A percentile compares a stretch with the other conserved stretches of the same genome.
These are phyloP conservation scores for Synanceia verrucosa DNA, from an alignment of 2,797 vertebrate genomes.

Conservation along the genomic window DNA sequence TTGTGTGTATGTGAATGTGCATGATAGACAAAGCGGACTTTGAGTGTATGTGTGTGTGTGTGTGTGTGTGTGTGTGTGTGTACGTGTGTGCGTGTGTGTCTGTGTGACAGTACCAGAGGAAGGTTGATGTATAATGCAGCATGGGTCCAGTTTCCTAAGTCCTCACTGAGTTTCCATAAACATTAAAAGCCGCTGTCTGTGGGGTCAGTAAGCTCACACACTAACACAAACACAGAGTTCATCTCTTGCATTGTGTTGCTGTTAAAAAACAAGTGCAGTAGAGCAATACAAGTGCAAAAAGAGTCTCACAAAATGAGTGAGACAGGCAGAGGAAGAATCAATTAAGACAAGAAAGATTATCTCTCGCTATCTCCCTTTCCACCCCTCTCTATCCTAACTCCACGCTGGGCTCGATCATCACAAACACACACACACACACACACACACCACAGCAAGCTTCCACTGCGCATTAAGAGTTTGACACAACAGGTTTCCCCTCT, in stretches of 20 bases:
- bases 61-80: background rate
- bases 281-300: background rate
- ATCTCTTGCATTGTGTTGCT: constrained; percentile 6
- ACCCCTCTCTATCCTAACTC: background rate
- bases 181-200: constrained; percentile 52
- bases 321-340: background rate
- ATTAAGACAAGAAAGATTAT: background rate
- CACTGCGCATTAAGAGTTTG: background rate
- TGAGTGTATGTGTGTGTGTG: background rate
- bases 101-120: constrained; percentile 42
- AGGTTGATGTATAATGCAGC: constrained; percentile 71
- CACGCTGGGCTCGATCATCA: background rate
- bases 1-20: background rate
- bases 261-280: constrained; percentile 23
- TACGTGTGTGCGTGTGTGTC: background rate
- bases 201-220: constrained; percentile 20
- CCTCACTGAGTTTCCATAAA: constrained; percentile 74
- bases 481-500: constrained; percentile 6
- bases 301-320: background rate
- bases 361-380: background rate
- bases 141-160: constrained; percentile 67
- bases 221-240: background rate
- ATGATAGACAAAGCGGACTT: background rate
- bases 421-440: background rate
- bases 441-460: constrained; percentile 5